Evolutionary conservation across 2,888 invertebrate genomes (phyloP), one percentile per base, ranked within the genome.

Genomic region (Pristionchus exspectatus): DNA sequence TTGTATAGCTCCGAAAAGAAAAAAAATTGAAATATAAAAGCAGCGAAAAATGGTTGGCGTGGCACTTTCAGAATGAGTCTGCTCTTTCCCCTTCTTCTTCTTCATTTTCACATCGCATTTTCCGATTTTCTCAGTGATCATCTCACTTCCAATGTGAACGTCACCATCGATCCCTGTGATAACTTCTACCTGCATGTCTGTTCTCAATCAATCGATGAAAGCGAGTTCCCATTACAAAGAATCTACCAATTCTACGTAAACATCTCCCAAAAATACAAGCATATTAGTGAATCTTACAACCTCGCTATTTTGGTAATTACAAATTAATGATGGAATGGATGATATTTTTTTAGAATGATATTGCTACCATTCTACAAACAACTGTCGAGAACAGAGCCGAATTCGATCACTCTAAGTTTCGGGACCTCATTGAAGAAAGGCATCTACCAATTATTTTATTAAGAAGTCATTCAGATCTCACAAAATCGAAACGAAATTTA

Each of bases 101-200:
- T 74, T 0, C 21, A 21, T 38, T 38, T 74, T 0, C 21, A 21
- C 38, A 10, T 50, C 54, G 12, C 50, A 24, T 81, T 27, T 2
- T 9, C 81, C 2, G 50, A 81, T 27, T 16, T 2, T 54, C 81
- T 81, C 16, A 81, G 1, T 16, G 54, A 54, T 27, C 81, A 50
- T 50, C 33, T 81, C 2, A 2, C 27, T 1, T 5, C 1, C 9
- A 33, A 81, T 81, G 50, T 54, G 44, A 54, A 81, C 54, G 14
- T 54, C 44, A 24, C n/a, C 2, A 44, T 81, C 27, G 14, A 44
- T 27, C 81, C 81, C 5, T 81, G 81, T n/a, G 81, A 81, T 81
- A n/a, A 81, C 27, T 81, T 81, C 81, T 81, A n/a, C 16, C 81
- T 10, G 0, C 81, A 81, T 16, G 50, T 54, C 50, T 81, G 81